Evolutionary conservation across 1,140 invertebrate genomes (phyloP).

Genomic region (Octopus bimaculoides): DNA sequence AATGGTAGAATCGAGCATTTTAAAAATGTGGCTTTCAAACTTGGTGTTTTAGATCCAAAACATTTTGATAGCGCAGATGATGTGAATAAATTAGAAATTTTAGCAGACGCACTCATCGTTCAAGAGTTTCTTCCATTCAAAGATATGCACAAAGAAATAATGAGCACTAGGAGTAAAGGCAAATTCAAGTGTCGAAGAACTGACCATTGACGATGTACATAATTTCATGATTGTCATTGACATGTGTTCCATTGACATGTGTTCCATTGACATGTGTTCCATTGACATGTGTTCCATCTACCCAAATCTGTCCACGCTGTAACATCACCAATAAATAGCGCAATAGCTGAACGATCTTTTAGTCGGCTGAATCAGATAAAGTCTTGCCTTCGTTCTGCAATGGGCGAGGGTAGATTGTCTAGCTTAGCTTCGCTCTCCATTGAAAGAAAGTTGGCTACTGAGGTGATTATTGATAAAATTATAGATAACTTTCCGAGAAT

Average conservation of each 20-base stretch:
- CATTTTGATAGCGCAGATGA: background rate
- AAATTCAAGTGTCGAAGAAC: background rate
- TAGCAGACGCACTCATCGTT: background rate
- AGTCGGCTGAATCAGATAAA: background rate
- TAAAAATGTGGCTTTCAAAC: background rate
- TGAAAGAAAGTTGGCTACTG: background rate
- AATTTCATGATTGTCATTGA: background rate
- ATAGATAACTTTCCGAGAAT: background rate
- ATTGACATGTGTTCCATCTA: background rate
- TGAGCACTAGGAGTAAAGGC: slow-evolving; percentile 2
- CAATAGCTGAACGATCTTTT: background rate
- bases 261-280: background rate
- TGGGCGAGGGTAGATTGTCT: slow-evolving; percentile 4
- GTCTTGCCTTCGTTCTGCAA: background rate
- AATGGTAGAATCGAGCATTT: background rate
- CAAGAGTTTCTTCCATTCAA: slow-evolving; percentile 7
- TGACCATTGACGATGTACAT: slow-evolving; percentile 1
- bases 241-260: background rate
- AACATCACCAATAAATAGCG: background rate
- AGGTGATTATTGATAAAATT: background rate
- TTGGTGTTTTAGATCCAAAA: slow-evolving; percentile 4
- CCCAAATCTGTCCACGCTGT: background rate
- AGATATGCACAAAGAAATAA: background rate
- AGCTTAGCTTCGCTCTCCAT: background rate
- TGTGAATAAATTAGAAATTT: background rate